Evolutionary conservation across 2,113 vertebrate genomes (phyloP).

Genomic region (Sterna hirundo): DNA sequence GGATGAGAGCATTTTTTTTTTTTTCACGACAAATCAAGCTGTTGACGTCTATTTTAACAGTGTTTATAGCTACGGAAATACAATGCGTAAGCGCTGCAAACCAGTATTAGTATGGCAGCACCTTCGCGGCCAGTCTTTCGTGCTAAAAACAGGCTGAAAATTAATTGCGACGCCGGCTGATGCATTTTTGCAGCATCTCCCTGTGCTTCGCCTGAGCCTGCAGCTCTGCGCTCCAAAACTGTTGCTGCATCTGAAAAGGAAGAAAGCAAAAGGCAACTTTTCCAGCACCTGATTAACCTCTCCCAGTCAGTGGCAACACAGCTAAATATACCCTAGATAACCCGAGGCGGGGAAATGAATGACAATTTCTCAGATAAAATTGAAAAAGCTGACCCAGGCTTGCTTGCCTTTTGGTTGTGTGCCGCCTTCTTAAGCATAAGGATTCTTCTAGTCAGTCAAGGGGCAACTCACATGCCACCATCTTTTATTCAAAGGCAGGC

Average conservation of each 20-base stretch:
- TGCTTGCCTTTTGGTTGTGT: background rate
- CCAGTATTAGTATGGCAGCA: background rate
- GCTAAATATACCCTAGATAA: background rate
- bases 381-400: background rate
- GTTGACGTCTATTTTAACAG: background rate
- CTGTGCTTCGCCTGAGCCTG: fast-evolving
- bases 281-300: background rate
- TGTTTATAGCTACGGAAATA: background rate
- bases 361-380: background rate
- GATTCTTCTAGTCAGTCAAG: conserved; percentile 82
- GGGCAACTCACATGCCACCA: conserved; percentile 84
- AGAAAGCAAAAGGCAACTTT: background rate
- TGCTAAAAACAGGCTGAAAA: background rate
- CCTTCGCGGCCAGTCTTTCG: background rate
- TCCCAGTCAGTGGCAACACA: background rate
- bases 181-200: background rate
- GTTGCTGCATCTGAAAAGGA: background rate
- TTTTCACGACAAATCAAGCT: background rate
- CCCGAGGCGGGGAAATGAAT: background rate
- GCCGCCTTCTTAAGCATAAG: conserved; percentile 45
- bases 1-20: background rate
- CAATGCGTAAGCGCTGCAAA: background rate
- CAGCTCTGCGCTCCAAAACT: background rate
- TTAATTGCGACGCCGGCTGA: background rate
- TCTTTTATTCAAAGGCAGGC: conserved; percentile 90